Evolutionary conservation across 2,113 vertebrate species (phyloP).

Genomic region (Passerina amoena): DNA sequence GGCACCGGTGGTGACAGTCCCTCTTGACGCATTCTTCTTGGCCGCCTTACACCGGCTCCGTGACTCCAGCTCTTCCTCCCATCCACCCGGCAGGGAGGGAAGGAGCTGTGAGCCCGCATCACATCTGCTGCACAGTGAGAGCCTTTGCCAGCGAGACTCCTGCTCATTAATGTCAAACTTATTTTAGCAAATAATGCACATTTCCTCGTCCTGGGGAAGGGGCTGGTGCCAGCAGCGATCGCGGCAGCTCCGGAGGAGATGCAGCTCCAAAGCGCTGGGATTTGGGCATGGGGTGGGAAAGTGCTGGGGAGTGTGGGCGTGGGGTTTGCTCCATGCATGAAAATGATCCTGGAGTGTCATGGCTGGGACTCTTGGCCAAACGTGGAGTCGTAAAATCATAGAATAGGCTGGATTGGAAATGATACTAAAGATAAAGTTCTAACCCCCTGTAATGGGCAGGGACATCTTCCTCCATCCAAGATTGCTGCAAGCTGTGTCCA

Average conservation of each 20-base stretch:
- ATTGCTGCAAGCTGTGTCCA: neutral
- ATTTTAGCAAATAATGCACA: slow-evolving; percentile 61
- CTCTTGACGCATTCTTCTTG: slow-evolving; percentile 34
- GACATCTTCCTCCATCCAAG: neutral
- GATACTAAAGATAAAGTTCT: neutral
- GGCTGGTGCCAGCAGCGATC: neutral
- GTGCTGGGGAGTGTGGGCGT: neutral
- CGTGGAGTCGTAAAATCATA: rapidly evolving
- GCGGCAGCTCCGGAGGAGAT: rapidly evolving
- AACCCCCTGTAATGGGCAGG: rapidly evolving
- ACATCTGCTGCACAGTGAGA: slow-evolving; percentile 58
- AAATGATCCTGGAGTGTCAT: neutral
- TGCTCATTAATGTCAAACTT: slow-evolving; percentile 72
- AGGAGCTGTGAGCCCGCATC: slow-evolving; percentile 41
- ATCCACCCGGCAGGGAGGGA: slow-evolving; percentile 25
- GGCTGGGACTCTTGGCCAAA: neutral
- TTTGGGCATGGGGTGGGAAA: neutral
- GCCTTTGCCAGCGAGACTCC: slow-evolving; percentile 23
- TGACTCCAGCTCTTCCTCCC: neutral
- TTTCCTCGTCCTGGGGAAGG: slow-evolving; percentile 37
- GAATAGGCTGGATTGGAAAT: neutral
- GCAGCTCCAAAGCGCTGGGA: neutral
- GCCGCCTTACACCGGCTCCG: neutral
- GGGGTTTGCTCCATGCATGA: rapidly evolving
- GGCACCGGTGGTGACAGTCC: neutral